Evolutionary conservation across 2,888 invertebrate species (phyloP).

Genomic region (Nomada hirtipes): DNA sequence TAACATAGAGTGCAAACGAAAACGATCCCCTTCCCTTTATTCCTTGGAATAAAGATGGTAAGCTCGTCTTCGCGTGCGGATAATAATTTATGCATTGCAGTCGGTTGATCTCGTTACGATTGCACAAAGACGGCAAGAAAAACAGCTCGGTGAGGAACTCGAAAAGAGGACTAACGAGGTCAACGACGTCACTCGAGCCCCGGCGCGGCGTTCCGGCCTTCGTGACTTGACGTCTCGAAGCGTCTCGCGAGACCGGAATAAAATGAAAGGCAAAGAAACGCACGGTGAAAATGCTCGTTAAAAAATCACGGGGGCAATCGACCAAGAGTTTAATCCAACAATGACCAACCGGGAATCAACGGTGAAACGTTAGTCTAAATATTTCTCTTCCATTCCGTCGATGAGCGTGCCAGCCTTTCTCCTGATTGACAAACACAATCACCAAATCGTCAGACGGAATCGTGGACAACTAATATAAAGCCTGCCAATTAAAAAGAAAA

Average conservation of each 20-base stretch:
- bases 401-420: background rate
- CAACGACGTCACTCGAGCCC: slow-evolving; percentile 57
- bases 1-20: no score
- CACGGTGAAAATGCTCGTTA: slow-evolving; percentile 42
- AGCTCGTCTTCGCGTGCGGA: slow-evolving; percentile 45
- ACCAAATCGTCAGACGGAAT: background rate
- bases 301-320: slow-evolving; percentile 48
- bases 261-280: slow-evolving; percentile 29
- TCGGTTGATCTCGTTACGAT: slow-evolving; percentile 59
- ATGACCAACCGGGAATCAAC: slow-evolving; percentile 13
- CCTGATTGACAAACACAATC: background rate
- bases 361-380: slow-evolving; percentile 32
- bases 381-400: slow-evolving; percentile 30
- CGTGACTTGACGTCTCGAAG: slow-evolving; percentile 51
- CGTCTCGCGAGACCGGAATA: slow-evolving; percentile 38
- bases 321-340: slow-evolving; percentile 1
- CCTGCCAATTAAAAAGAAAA: background rate
- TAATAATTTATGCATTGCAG: slow-evolving; percentile 44
- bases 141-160: slow-evolving; percentile 44
- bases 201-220: slow-evolving; percentile 50
- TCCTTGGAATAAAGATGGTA: background rate
- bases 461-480: background rate
- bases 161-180: slow-evolving; percentile 68
- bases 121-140: slow-evolving; percentile 58
- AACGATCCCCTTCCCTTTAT: no score